phyloP scores from a whole-genome alignment of 2,888 invertebrate genomes.

The Ectropis crepuscularia region DNA sequence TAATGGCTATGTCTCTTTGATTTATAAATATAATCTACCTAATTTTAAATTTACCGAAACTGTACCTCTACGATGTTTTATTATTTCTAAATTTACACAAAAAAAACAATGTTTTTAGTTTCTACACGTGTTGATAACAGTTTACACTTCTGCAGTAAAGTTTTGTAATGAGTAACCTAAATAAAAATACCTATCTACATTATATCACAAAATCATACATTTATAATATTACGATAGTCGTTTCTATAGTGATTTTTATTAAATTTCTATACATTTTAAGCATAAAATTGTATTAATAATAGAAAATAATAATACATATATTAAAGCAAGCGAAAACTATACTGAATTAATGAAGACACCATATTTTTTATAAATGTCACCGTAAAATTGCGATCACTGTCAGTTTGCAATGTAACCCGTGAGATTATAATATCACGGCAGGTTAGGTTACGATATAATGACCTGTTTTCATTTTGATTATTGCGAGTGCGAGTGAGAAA shows the following conservation, averaged over 20 bases:
- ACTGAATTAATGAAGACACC: no score
- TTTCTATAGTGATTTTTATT: constrained; percentile 18
- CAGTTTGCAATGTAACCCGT: no score
- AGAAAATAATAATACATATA: constrained; percentile 1
- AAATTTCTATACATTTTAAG: constrained; percentile 18
- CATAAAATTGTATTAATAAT: constrained; percentile 1
- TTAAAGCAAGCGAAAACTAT: not conserved
- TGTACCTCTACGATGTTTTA: constrained; percentile 2
- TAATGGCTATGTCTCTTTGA: no score
- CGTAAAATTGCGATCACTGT: no score
- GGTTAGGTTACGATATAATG: no score
- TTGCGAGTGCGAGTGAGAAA: no score
- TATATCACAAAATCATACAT: constrained; percentile 45
- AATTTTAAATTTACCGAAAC: no score
- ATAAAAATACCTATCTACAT: constrained; percentile 35
- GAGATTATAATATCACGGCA: no score
- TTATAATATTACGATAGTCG: constrained; percentile 33
- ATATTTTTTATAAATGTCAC: no score
- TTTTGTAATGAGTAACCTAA: constrained; percentile 34
- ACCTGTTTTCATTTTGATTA: no score
- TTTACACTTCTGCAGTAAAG: constrained; percentile 39
- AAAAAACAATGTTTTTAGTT: not conserved
- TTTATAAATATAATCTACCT: no score
- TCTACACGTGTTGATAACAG: not conserved
- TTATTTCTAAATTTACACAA: constrained; percentile 1